Percentiles rank a stretch among this genome's conserved stretches.
Evolutionary conservation across 2,888 invertebrate genomes (phyloP).

Genomic region (Acronicta aceris): DNA sequence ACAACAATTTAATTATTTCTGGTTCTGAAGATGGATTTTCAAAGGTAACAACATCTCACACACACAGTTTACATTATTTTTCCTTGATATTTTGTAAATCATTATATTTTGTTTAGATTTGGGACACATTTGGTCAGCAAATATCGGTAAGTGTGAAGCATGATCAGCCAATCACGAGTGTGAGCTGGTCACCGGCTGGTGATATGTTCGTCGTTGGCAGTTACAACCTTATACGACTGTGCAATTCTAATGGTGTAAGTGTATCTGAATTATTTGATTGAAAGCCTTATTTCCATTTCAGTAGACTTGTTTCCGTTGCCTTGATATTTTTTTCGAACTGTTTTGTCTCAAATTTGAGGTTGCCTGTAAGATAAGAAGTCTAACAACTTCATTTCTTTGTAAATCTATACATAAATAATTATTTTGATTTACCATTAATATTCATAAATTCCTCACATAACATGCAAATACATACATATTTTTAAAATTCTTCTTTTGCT

Average conservation of each 20-base stretch:
- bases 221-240: conserved; percentile 97
- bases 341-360: too few species aligned
- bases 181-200: conserved; percentile 97
- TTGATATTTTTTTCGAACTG: too few species aligned
- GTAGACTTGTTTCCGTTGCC: too few species aligned
- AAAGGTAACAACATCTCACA: conserved; percentile 88
- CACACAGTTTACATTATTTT: not conserved
- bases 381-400: too few species aligned
- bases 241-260: conserved; percentile 97
- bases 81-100: not conserved
- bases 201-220: conserved; percentile 97
- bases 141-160: conserved; percentile 95
- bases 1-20: conserved; percentile 96
- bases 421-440: too few species aligned
- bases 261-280: too few species aligned
- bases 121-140: conserved; percentile 97
- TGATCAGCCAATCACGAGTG: conserved; percentile 96
- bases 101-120: conserved; percentile 88
- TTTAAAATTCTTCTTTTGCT: too few species aligned
- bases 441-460: too few species aligned
- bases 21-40: conserved; percentile 98
- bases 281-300: too few species aligned
- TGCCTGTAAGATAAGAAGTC: too few species aligned
- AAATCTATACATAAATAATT: too few species aligned
- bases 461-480: too few species aligned